phyloP scores from a whole-genome alignment of 1,140 invertebrate genomes.

The Magallana angulata region DNA sequence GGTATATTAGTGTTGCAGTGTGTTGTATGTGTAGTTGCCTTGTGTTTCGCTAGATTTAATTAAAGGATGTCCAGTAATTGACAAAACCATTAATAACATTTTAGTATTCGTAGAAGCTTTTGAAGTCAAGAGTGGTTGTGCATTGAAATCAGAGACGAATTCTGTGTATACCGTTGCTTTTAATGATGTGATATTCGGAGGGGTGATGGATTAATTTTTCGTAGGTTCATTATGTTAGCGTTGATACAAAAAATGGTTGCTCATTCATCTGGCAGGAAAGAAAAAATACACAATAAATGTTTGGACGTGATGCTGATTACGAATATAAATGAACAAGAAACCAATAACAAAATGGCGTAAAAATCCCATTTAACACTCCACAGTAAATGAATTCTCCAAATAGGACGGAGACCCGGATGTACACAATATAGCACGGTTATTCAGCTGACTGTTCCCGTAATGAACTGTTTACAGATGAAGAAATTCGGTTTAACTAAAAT shows the following conservation, averaged over 20 bases:
- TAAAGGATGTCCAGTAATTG: too few species aligned
- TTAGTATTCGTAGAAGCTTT: too few species aligned
- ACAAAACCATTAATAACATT: too few species aligned
- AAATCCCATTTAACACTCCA: conserved; percentile 16
- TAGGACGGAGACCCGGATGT: background rate
- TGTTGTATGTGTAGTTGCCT: too few species aligned
- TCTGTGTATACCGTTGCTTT: too few species aligned
- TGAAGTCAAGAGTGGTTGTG: too few species aligned
- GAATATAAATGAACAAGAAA: conserved; percentile 30
- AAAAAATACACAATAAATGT: background rate
- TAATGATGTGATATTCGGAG: too few species aligned
- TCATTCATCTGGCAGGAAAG: background rate
- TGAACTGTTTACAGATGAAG: conserved; percentile 31
- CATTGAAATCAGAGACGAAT: too few species aligned
- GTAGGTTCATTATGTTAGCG: background rate
- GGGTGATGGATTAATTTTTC: background rate
- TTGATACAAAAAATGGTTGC: background rate
- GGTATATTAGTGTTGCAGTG: too few species aligned
- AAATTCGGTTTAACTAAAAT: conserved; percentile 18
- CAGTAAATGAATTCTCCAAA: background rate
- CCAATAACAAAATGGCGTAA: background rate
- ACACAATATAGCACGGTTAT: background rate
- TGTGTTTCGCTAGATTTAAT: too few species aligned
- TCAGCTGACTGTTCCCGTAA: background rate
- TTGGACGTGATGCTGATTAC: background rate